Conservation (phyloP, 2,797 vertebrate genomes). For the Agapornis canus region DNA sequence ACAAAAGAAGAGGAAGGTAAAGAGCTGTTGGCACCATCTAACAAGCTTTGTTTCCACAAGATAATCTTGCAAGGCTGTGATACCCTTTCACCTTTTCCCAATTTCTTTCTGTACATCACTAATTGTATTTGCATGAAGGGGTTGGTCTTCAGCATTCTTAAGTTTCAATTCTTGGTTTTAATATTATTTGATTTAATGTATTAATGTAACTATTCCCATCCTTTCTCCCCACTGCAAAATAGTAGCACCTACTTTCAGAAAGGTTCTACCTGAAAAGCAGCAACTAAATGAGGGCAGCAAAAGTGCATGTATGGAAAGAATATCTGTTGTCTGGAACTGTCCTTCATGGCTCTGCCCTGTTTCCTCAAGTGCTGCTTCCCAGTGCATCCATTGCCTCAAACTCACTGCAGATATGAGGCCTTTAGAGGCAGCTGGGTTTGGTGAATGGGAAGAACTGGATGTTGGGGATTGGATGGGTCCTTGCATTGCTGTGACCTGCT, state of each 20-base stretch:
- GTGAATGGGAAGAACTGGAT: not conserved
- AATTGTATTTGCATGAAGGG: not conserved
- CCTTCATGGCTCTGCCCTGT: fast-evolving
- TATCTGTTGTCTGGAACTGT: not conserved
- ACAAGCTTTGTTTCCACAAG: not conserved
- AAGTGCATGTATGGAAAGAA: not conserved
- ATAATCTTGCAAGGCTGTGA: not conserved
- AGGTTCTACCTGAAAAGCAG: not conserved
- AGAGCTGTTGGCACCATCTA: not conserved
- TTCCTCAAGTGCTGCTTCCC: not conserved
- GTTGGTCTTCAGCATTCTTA: not conserved
- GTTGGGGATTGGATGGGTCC: not conserved
- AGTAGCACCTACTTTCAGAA: not conserved
- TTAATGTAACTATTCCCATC: not conserved
- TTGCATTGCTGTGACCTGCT: not conserved
- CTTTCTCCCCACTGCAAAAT: not conserved
- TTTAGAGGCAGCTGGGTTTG: not conserved
- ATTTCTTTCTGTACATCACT: not conserved
- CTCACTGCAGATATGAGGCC: not conserved
- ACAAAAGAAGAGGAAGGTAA: not conserved
- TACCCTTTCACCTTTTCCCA: not conserved
- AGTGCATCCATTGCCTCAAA: not conserved
- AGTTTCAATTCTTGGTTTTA: not conserved
- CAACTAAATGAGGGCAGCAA: not conserved
- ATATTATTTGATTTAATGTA: not conserved